A percentile compares a stretch with the other conserved stretches of the same genome.
These are phyloP conservation scores for Isoperla grammatica DNA, from an alignment of 2,888 invertebrate species.

Conservation along the genomic window DNA sequence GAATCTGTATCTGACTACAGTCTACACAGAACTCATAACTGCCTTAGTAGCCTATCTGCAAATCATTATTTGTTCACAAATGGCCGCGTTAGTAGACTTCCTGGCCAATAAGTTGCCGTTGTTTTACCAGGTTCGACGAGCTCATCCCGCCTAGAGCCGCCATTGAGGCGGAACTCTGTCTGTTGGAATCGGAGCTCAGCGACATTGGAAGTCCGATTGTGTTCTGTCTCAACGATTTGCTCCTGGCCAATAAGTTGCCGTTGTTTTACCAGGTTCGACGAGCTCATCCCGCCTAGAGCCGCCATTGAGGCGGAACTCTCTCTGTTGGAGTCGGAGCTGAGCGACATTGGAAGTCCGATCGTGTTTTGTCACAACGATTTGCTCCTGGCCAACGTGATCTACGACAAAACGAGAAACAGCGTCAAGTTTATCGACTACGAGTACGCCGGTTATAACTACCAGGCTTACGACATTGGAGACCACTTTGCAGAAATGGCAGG, in stretches of 20 bases:
- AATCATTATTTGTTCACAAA: too few relatives aligned
- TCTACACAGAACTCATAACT: too few relatives aligned
- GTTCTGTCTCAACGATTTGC: too few relatives aligned
- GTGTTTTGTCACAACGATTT: slow-evolving; percentile 98
- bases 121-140: slow-evolving; percentile 62
- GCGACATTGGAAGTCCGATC: slow-evolving; percentile 62
- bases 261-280: slow-evolving; percentile 53
- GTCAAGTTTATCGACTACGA: slow-evolving; percentile 97
- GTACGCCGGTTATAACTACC: slow-evolving; percentile 90
- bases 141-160: slow-evolving; percentile 60
- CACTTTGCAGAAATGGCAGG: slow-evolving; percentile 98
- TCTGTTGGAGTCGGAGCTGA: slow-evolving; percentile 57
- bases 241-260: too few relatives aligned
- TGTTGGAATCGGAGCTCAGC: slow-evolving; percentile 57
- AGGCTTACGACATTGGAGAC: slow-evolving; percentile 94
- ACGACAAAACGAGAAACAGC: slow-evolving; percentile 56
- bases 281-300: slow-evolving; percentile 59
- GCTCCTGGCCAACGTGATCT: slow-evolving; percentile 88
- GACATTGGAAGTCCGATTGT: slow-evolving; percentile 53
- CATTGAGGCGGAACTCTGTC: slow-evolving; percentile 63
- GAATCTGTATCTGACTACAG: too few relatives aligned
- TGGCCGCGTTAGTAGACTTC: too few relatives aligned
- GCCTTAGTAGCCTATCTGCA: too few relatives aligned
- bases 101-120: too few relatives aligned
- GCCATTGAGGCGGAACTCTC: slow-evolving; percentile 65